Evolutionary conservation across 23 tunicate genomes (phyloP).

Genomic region (Trididemnum clinides): DNA sequence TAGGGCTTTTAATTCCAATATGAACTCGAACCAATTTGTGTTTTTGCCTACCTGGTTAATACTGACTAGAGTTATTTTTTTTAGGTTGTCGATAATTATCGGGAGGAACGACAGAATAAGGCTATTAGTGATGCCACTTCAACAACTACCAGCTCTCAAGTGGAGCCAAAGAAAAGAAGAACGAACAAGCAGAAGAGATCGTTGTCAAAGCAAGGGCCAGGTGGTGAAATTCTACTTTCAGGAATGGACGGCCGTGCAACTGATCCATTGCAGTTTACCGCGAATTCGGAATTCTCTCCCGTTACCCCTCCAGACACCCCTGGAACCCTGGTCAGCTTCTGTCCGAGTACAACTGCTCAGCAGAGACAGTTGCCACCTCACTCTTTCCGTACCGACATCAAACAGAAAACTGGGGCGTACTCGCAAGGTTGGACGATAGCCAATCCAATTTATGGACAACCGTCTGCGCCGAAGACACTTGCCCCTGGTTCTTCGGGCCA

Average conservation of each 20-base stretch:
- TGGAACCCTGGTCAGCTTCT: neutral
- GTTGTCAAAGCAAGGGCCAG: neutral
- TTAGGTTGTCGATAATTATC: constrained; percentile 75
- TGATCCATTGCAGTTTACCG: constrained; percentile 11
- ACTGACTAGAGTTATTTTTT: too few species aligned
- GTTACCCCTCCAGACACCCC: constrained; percentile 79
- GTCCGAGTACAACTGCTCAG: neutral
- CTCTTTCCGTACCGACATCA: neutral
- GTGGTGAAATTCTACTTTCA: neutral
- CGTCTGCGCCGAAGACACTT: neutral
- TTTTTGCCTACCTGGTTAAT: too few species aligned
- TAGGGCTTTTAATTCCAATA: too few species aligned
- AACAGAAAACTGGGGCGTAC: neutral
- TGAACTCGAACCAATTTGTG: too few species aligned
- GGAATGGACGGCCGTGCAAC: neutral
- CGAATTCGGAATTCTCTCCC: constrained; percentile 53
- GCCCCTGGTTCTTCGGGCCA: constrained; percentile 29
- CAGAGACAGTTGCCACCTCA: constrained; percentile 2
- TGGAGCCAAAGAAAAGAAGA: constrained; percentile 18
- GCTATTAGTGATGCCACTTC: neutral
- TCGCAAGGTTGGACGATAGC: neutral
- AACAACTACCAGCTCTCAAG: neutral
- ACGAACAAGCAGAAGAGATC: constrained; percentile 26
- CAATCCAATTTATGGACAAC: neutral
- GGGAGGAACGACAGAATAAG: constrained; percentile 53